Base-by-base conservation (phyloP, 2,113 vertebrate species). In the Lophius piscatorius region DNA sequence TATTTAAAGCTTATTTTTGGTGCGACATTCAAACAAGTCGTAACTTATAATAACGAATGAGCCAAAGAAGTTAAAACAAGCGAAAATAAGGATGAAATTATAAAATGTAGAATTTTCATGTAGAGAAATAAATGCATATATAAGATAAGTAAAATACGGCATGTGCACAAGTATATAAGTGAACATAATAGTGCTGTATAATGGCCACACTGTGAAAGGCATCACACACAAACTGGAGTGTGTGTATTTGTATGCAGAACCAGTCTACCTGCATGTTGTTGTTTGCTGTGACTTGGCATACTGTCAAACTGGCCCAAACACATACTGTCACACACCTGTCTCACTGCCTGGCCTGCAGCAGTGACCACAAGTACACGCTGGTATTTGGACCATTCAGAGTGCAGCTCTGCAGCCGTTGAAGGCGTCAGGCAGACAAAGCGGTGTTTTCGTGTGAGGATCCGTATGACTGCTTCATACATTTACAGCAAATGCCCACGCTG, bases 251-350 rank as follows among this genome's bases (percentile, higher is more conserved):
- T 31, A 18, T 44, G 57, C 35, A 24, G 13, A 49, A 48, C 33
- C 41, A 33, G 36, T 49, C 67, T 65, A 78, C 75, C 70, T 65
- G 70, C 14, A 39, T 74, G 67, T 75, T 81, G 64, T 76, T 80
- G 61, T n/a, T 41, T 71, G 60, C 34, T 73, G 71, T 55, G 70
- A 81, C 47, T 73, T 67, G 54, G 70, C 69, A 57, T 23, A 40
- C 46, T 63, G 67, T 63, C 66, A 45, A 70, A 36, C 36, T 14
- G 46, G 49, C 58, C 63, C 52, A 45, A 67, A 70, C 70, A 64
- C 68, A 67, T n/a, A 70, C 21, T 28, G 44, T 34, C 49, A 61
- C 49, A 71, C 78, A 83, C 80, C 78, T 87, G 87, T 75, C 76
- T 73, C 63, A 9, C 57, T 10, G 74, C 62, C 16, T 66, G 49